Base-by-base conservation (phyloP, 2,113 vertebrate genomes). In the Grus americana region DNA sequence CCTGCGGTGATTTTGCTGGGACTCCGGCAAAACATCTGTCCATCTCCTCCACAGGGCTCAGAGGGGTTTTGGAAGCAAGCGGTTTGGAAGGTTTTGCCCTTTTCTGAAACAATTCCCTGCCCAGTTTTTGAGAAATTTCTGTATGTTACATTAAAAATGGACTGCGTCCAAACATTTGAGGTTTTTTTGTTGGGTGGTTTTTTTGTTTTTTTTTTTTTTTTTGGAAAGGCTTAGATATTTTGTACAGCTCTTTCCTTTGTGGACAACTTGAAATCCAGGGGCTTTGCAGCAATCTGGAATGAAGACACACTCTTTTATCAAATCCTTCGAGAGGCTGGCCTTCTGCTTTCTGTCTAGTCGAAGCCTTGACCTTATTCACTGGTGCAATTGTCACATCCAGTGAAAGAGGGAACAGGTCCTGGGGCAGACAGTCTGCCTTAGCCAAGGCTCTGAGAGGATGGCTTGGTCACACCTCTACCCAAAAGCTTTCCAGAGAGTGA, bases 71-170 rank as follows among this genome's bases (percentile, higher is more conserved):
- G 83, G 80, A 94, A 93, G 46, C 14, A 29, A 87, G 78, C n/a
- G 36, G 29, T 73, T 70, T 94, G 94, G 66, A 96, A 89, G 70
- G 24, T 61, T 95, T 92, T 92, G 38, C 84, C 94, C 92, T 93
- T 88, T 94, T 75, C 87, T 82, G 84, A 89, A 92, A 85, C 61
- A 91, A 91, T 91, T 79, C 92, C 29, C 93, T 92, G 93, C 84
- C 90, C 90, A 88, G 93, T 82, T 90, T 95, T 93, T 91, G 70
- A 85, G 86, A 84, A 68, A 40, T 91, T 94, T 94, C 90, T 94
- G 73, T 75, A 75, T 4, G 19, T 94, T 95, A 68, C 81, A 82
- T 79, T 79, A 85, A 81, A 92, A 92, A 89, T 72, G 88, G 89
- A 72, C 83, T 1, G 5, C 26, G 79, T 90, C 91, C 92, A 96